These are phyloP conservation scores for Bombyx huttoni DNA, from an alignment of 2,888 invertebrate genomes.

Conservation along the genomic window DNA sequence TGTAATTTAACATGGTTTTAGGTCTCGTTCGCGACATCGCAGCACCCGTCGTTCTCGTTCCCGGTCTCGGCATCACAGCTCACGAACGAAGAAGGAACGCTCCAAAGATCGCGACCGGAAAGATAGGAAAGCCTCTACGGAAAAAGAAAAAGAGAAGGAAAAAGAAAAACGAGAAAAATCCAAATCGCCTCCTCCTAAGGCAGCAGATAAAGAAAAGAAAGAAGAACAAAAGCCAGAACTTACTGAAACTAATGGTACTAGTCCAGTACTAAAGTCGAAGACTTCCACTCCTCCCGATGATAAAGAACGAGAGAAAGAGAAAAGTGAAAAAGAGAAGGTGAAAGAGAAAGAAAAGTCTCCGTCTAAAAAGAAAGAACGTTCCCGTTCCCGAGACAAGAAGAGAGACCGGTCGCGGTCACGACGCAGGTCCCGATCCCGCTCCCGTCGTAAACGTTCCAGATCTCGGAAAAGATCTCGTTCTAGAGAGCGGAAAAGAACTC, in stretches of 20 bases:
- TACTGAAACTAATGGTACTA: conserved; percentile 42
- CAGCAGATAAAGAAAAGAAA: conserved; percentile 34
- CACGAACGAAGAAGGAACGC: conserved; percentile 51
- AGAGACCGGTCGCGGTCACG: conserved; percentile 72
- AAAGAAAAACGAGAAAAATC: conserved; percentile 45
- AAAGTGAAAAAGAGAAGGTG: conserved; percentile 23
- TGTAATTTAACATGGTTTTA: conserved; percentile 1
- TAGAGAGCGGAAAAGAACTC: conserved; percentile 53
- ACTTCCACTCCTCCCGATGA: conserved; percentile 40
- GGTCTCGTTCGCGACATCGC: conserved; percentile 59
- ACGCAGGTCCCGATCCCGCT: conserved; percentile 74
- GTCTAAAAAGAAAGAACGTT: conserved; percentile 56
- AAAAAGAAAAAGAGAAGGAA: conserved; percentile 28
- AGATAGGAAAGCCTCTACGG: conserved; percentile 36
- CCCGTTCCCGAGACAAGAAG: conserved; percentile 56
- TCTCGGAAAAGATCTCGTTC: conserved; percentile 52
- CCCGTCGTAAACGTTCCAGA: conserved; percentile 59
- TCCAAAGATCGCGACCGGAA: conserved; percentile 23
- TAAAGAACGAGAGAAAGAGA: conserved; percentile 29
- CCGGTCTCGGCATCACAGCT: conserved; percentile 68
- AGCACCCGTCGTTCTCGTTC: conserved; percentile 70
- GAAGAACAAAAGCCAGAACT: conserved; percentile 34
- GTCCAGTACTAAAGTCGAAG: conserved; percentile 37
- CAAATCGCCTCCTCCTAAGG: conserved; percentile 34
- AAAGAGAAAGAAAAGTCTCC: conserved; percentile 40